These are phyloP conservation scores for Meloidogyne exigua DNA, from an alignment of 1,140 invertebrate species.

Conservation along the genomic window DNA sequence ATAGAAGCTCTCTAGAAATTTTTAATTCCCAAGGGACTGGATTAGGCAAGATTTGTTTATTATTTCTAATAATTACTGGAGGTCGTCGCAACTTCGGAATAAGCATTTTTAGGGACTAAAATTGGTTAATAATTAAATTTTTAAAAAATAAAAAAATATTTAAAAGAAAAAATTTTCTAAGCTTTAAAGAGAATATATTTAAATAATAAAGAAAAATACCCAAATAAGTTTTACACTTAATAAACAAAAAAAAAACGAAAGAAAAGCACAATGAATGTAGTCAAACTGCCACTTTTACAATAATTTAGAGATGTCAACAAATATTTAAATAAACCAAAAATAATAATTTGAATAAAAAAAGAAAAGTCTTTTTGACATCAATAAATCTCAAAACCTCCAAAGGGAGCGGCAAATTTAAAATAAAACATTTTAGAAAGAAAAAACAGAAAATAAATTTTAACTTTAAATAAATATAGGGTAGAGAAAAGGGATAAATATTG, in stretches of 20 bases:
- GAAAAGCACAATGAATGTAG: too few species aligned
- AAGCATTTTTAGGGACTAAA: background rate
- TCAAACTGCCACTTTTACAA: background rate
- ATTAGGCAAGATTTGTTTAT: background rate
- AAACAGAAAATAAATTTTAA: too few species aligned
- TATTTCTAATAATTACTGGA: background rate
- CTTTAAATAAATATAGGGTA: too few species aligned
- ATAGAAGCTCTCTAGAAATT: slow-evolving; percentile 22
- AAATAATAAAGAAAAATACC: background rate
- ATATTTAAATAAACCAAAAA: too few species aligned
- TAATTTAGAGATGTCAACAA: too few species aligned
- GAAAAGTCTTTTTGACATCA: too few species aligned
- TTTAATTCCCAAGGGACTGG: background rate
- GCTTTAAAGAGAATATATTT: too few species aligned
- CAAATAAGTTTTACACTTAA: slow-evolving; percentile 3
- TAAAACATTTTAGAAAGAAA: too few species aligned
- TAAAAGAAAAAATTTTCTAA: too few species aligned
- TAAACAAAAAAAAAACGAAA: background rate
- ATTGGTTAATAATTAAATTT: background rate
- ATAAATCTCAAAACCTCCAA: too few species aligned
- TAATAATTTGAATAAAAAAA: background rate
- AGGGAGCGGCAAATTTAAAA: too few species aligned
- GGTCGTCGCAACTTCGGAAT: background rate
- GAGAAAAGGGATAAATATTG: too few species aligned
- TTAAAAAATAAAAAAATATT: background rate